Conservation (phyloP, 1,140 invertebrate species). For the Brachionus sp. region DNA sequence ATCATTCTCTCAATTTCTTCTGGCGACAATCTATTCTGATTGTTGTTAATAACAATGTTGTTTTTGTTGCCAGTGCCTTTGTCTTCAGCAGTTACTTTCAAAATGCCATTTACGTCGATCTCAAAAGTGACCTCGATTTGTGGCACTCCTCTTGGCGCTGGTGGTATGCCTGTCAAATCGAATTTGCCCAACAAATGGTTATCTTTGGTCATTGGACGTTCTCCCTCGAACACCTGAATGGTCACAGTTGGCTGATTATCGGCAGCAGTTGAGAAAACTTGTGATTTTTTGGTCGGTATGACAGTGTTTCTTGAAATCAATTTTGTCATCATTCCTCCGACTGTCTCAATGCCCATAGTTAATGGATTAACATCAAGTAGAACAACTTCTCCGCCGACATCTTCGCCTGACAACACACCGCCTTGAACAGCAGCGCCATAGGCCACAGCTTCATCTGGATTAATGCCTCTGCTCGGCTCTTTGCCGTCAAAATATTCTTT, state of each 20-base stretch:
- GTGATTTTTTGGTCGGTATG: constrained; percentile 98
- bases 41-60: constrained; percentile 97
- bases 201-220: constrained; percentile 98
- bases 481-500: constrained; percentile 98
- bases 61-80: constrained; percentile 97
- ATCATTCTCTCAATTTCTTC: constrained; percentile 99
- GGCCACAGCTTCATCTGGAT: constrained; percentile 76
- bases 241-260: constrained; percentile 99
- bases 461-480: constrained; percentile 93
- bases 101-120: constrained; percentile 96
- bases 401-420: constrained; percentile 68
- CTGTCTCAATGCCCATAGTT: constrained; percentile 98
- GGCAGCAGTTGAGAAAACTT: constrained; percentile 97
- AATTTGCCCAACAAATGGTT: constrained; percentile 97
- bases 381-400: constrained; percentile 89
- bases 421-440: constrained; percentile 98
- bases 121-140: constrained; percentile 99
- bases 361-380: constrained; percentile 95
- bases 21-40: constrained; percentile 90
- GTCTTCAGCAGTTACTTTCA: constrained; percentile 83
- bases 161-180: constrained; percentile 94
- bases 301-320: constrained; percentile 95
- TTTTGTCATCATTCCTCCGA: constrained; percentile 99
- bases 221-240: constrained; percentile 90
- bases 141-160: constrained; percentile 93